Percentiles rank a stretch among this genome's conserved stretches.
Evolutionary conservation across 2,113 vertebrate genomes (phyloP).

Genomic region (Ochotona curzoniae): DNA sequence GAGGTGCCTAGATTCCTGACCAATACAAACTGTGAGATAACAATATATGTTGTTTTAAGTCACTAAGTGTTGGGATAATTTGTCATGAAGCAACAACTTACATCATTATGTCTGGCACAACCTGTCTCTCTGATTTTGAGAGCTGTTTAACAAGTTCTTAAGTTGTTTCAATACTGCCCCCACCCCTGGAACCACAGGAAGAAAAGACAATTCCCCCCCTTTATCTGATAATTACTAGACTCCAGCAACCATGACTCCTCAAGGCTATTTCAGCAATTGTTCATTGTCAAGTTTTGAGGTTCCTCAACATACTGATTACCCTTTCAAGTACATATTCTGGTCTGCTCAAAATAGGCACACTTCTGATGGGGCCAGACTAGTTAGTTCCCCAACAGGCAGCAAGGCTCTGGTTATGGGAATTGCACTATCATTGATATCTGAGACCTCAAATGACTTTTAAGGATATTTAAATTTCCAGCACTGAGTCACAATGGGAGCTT

Average conservation of each 20-base stretch:
- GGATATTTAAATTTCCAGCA: neutral
- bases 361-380: neutral
- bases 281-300: neutral
- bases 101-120: neutral
- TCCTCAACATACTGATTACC: conserved; percentile 5
- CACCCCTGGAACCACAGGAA: neutral
- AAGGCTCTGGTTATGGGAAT: neutral
- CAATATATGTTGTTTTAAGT: conserved; percentile 6
- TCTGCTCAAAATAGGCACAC: neutral
- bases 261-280: neutral
- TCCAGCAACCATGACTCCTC: conserved; percentile 18
- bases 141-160: conserved; percentile 37
- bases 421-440: neutral
- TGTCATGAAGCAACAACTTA: conserved; percentile 30
- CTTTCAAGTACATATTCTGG: neutral
- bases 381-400: neutral
- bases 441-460: neutral
- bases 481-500: conserved; percentile 14
- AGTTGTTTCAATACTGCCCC: conserved; percentile 10
- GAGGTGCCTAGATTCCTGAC: conserved; percentile 5
- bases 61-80: neutral
- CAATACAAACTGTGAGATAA: neutral
- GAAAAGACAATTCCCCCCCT: neutral
- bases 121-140: neutral
- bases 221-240: conserved; percentile 24